Evolutionary conservation across 2,888 invertebrate species (phyloP).

Genomic region (Lomographa bimaculata): DNA sequence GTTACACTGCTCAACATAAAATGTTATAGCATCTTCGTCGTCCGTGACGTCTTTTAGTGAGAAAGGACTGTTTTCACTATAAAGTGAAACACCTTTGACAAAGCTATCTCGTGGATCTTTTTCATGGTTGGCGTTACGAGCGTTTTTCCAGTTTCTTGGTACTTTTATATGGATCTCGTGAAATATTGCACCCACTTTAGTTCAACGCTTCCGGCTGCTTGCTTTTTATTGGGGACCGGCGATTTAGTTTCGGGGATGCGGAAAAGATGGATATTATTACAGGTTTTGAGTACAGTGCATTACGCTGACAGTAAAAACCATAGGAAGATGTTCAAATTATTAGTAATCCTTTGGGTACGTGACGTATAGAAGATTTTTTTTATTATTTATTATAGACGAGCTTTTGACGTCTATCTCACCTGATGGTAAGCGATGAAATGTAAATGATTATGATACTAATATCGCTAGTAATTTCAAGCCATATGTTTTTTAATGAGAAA

Average conservation of each 20-base stretch:
- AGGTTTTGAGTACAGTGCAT: constrained; percentile 5
- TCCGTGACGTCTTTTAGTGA: constrained; percentile 42
- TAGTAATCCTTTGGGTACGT: too few species aligned
- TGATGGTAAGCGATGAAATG: too few species aligned
- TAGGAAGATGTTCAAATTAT: too few species aligned
- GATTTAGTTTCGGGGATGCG: constrained; percentile 27
- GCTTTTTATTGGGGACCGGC: constrained; percentile 24
- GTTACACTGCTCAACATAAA: too few species aligned
- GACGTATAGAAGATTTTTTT: too few species aligned
- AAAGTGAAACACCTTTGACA: constrained; percentile 57
- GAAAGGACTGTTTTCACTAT: constrained; percentile 49
- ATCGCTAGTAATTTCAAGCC: too few species aligned
- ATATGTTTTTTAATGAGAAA: too few species aligned
- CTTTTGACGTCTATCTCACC: too few species aligned
- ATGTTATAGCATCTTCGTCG: too few species aligned
- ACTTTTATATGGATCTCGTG: constrained; percentile 29
- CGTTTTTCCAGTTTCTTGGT: constrained; percentile 26
- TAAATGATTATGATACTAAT: too few species aligned
- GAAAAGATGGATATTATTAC: constrained; percentile 23
- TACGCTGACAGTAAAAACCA: too few species aligned
- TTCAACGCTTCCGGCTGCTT: constrained; percentile 24
- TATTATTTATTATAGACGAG: too few species aligned
- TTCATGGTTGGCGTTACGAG: constrained; percentile 44
- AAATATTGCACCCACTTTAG: constrained; percentile 38
- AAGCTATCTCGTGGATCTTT: constrained; percentile 59